A percentile compares a stretch with the other conserved stretches of the same genome.
Evolutionary conservation across 2,797 vertebrate species (phyloP).

Genomic region (Rhinichthys osculus): DNA sequence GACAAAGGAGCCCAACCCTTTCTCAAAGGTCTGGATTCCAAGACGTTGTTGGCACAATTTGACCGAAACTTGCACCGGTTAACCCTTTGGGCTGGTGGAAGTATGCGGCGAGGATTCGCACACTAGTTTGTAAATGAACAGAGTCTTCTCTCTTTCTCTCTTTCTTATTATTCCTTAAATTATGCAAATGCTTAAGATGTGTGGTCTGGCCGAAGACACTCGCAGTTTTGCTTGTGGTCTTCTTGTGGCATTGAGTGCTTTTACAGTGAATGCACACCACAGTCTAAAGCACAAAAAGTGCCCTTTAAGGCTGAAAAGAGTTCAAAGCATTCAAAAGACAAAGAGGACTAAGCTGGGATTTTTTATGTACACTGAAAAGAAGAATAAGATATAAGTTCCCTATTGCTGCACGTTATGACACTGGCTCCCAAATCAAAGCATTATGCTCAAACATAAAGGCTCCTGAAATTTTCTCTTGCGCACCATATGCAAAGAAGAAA

Average conservation of each 20-base stretch:
- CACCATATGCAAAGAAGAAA: conserved; percentile 91
- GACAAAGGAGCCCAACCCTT: conserved; percentile 73
- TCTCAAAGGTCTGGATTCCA: conserved; percentile 65
- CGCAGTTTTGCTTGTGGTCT: conserved; percentile 98
- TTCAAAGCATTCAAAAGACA: conserved; percentile 99
- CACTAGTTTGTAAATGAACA: conserved; percentile 84
- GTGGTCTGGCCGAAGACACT: conserved; percentile 99
- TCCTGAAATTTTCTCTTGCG: conserved; percentile 81
- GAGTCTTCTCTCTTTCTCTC: conserved; percentile 70
- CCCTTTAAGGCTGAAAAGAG: conserved; percentile 97
- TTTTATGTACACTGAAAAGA: conserved; percentile 99
- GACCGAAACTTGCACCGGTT: conserved; percentile 65
- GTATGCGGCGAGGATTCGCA: conserved; percentile 76
- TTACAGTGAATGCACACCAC: conserved; percentile 99
- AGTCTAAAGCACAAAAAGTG: conserved; percentile 96
- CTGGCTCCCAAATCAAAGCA: conserved; percentile 93
- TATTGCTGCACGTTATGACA: conserved; percentile 94
- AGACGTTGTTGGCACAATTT: conserved; percentile 68
- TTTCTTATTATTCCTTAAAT: conserved; percentile 83
- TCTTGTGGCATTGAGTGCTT: conserved; percentile 96
- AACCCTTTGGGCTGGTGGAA: conserved; percentile 75
- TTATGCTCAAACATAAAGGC: conserved; percentile 87
- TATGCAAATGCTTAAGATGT: conserved; percentile 99
- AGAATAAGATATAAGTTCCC: conserved; percentile 99
- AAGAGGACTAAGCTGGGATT: conserved; percentile 99